Percentiles rank a stretch among this genome's conserved stretches.
Evolutionary conservation across 2,888 invertebrate species (phyloP).

Genomic region (Labia minor): DNA sequence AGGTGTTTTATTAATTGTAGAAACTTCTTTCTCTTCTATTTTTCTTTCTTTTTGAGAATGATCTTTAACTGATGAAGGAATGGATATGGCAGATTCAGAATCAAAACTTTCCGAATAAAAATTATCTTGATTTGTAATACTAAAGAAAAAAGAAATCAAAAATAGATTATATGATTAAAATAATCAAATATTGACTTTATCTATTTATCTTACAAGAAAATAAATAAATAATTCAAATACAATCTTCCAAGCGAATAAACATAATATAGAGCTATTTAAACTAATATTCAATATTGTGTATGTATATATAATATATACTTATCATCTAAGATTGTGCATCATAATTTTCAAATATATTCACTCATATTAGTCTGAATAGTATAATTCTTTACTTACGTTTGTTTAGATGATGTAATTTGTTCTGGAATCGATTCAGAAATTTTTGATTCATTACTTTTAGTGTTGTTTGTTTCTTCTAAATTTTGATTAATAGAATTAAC

Average conservation of each 20-base stretch:
- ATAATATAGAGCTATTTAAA: too few relatives aligned
- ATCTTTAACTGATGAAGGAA: background rate
- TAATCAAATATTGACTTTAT: too few relatives aligned
- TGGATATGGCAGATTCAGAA: background rate
- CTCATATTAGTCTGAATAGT: too few relatives aligned
- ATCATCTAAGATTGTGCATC: too few relatives aligned
- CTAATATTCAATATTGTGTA: too few relatives aligned
- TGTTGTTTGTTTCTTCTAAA: background rate
- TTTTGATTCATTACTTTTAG: background rate
- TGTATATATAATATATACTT: too few relatives aligned
- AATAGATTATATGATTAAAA: background rate
- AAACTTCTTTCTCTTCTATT: background rate
- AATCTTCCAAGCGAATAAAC: too few relatives aligned
- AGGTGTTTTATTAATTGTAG: background rate
- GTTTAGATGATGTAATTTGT: background rate
- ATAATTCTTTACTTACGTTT: slow-evolving; percentile 3
- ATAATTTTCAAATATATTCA: too few relatives aligned
- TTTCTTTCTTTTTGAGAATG: background rate
- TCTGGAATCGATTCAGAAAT: background rate
- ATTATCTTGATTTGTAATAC: background rate
- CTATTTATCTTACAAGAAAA: too few relatives aligned
- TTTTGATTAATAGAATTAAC: background rate
- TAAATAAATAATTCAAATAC: too few relatives aligned
- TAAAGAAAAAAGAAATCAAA: background rate
- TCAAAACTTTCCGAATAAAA: background rate